phyloP scores from a whole-genome alignment of 1,140 invertebrate species.

The Oryctes rhinoceros region DNA sequence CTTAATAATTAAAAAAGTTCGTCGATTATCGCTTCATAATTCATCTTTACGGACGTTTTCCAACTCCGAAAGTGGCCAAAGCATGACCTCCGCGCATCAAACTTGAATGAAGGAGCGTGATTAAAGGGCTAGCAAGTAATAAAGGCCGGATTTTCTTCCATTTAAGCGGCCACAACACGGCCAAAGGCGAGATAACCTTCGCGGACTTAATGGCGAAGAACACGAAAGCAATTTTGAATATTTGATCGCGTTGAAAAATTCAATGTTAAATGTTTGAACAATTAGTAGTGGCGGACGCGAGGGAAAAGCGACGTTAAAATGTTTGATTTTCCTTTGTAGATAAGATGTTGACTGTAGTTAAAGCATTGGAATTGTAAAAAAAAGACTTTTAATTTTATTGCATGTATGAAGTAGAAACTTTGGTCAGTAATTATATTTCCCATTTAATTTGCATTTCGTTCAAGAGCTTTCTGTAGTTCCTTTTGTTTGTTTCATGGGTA shows the following conservation, averaged over 20 bases:
- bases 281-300: not conserved
- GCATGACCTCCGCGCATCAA: conserved; percentile 17
- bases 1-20: conserved; percentile 35
- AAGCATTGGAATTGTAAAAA: no score
- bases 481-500: no score
- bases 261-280: not conserved
- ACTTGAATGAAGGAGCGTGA: conserved; percentile 16
- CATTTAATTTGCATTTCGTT: no score
- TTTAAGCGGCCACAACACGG: not conserved
- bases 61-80: not conserved
- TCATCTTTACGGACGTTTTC: conserved; percentile 21
- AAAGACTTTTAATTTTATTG: no score
- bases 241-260: not conserved
- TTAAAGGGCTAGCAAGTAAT: conserved; percentile 14
- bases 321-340: not conserved
- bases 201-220: not conserved
- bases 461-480: no score
- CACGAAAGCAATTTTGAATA: conserved; percentile 8
- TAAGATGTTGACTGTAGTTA: no score
- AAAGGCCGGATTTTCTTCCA: not conserved
- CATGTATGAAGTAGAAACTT: no score
- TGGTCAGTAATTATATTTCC: no score
- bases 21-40: conserved; percentile 32
- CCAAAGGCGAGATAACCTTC: not conserved
- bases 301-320: not conserved